Base-by-base conservation (phyloP, 1,140 invertebrate genomes). In the Mamestra configurata region DNA sequence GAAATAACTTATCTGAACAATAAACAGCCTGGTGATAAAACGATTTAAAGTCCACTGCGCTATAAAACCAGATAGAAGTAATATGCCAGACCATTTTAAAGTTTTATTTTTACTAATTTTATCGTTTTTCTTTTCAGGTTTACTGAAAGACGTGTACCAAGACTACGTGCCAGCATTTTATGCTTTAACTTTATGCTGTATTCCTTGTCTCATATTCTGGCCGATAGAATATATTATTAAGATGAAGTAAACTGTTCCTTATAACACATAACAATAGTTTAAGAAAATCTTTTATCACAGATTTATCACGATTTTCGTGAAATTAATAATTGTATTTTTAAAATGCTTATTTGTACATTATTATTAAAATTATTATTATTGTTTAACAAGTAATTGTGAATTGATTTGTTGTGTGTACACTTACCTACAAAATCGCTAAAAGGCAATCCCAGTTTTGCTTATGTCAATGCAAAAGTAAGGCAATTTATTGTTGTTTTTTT, bases 91-190 rank as follows among this genome's bases (percentile, higher is more conserved):
- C 10, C 15, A 18, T 35, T 35, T 18, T 7, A 18, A 40, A 64
- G 15, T 64, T 37, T 10, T 59, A 15, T 35, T n/a, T 35, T 27
- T 27, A 31, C 31, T 64, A 8, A 64, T 8, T 71, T 53, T 71
- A 77, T 20, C 59, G 22, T 24, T 77, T 20, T 72, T 84, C 79
- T 11, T 93, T 92, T 59, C 88, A 94, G 93, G 93, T 64, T 15
- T 88, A 27, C 37, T 93, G 22, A 94, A 93, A 76, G 93, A 94
- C 43, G 31, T 85, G 0, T 90, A 89, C 72, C 73, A 86, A 78
- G 91, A 93, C 59, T 94, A 90, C 43, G 59, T 86, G n/a, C 92
- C 92, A 13, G 89, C 92, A 10, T 94, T 94, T 71, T 93, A 93
- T 77, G 89, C 88, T 0, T 79, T 94, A 15, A 80, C 81, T 0